Conservation (phyloP, 2,113 vertebrate species). For the Phocoena sinus region DNA sequence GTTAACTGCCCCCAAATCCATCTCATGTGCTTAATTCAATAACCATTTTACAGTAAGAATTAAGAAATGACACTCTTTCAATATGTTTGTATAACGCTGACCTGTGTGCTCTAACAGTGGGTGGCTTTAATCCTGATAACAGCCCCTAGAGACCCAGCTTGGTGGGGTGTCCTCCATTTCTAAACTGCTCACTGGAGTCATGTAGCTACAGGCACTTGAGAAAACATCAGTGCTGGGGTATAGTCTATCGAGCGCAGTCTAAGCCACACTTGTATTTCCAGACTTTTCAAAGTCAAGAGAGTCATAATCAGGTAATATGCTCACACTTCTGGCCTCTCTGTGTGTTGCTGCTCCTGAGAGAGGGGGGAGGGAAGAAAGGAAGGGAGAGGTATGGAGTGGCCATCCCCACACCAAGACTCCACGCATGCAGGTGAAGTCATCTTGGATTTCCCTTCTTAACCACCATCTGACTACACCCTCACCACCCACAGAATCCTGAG, state of each 20-base stretch:
- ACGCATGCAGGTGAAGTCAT: neutral
- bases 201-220: neutral
- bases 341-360: neutral
- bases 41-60: constrained; percentile 34
- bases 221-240: neutral
- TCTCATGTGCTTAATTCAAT: constrained; percentile 14
- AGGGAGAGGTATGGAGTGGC: neutral
- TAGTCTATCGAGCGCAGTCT: neutral
- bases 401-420: neutral
- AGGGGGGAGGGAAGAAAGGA: too few species aligned
- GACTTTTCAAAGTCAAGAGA: neutral
- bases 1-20: constrained; percentile 23
- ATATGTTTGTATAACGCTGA: neutral
- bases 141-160: neutral
- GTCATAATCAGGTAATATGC: neutral
- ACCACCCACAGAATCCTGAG: neutral
- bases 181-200: neutral
- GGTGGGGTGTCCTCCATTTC: neutral
- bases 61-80: neutral
- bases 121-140: neutral
- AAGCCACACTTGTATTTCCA: neutral
- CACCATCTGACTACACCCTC: neutral
- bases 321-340: neutral
- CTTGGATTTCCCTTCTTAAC: neutral
- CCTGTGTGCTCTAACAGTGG: neutral